phyloP scores from a whole-genome alignment of 2,797 vertebrate species.

The Adelosebastes latens region DNA sequence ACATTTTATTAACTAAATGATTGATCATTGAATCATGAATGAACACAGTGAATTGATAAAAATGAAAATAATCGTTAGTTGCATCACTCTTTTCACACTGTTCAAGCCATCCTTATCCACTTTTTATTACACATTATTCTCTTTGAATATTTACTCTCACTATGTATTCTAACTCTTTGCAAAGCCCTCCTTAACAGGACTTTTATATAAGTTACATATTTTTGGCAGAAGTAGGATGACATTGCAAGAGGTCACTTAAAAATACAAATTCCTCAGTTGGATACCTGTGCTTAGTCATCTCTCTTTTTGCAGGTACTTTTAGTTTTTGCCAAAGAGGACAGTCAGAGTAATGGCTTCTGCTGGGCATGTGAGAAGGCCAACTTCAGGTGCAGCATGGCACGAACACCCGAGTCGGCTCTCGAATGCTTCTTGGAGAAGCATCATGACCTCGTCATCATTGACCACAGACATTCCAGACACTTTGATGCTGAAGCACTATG shows the following conservation, averaged over 20 bases:
- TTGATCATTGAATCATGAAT: neutral
- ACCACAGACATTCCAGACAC: slow-evolving; percentile 94
- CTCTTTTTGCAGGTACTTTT: slow-evolving; percentile 91
- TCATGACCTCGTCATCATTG: slow-evolving; percentile 97
- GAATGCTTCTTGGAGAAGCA: slow-evolving; percentile 93
- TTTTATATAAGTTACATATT: neutral
- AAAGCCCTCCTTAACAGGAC: neutral
- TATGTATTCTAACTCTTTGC: neutral
- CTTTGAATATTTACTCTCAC: neutral
- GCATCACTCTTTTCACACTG: neutral
- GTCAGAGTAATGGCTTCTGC: slow-evolving; percentile 94
- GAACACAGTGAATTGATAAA: neutral
- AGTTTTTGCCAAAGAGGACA: slow-evolving; percentile 99
- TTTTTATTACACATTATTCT: neutral
- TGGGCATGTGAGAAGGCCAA: slow-evolving; percentile 96
- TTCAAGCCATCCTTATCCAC: neutral
- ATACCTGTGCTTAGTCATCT: slow-evolving; percentile 21
- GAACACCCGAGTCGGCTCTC: slow-evolving; percentile 89
- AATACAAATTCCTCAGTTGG: neutral
- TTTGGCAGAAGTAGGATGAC: neutral
- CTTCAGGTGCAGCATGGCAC: slow-evolving; percentile 90
- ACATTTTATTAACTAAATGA: neutral
- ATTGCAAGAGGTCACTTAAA: neutral
- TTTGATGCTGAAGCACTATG: slow-evolving; percentile 96
- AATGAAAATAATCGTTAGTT: neutral